Evolutionary conservation across 1,140 invertebrate genomes (phyloP).

Genomic region (Cotesia glomerata): DNA sequence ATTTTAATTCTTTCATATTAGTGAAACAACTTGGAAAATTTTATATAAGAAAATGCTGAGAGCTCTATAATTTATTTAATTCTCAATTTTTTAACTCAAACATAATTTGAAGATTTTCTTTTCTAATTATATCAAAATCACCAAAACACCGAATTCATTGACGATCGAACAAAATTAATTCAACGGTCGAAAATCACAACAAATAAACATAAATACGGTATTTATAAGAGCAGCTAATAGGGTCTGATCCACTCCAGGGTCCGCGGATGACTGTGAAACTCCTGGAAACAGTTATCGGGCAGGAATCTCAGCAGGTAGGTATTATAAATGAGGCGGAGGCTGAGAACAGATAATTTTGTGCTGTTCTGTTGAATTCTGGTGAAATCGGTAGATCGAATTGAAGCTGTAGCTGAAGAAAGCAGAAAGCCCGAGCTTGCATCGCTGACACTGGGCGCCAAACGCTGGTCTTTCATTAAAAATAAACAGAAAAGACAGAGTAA

Average conservation of each 20-base stretch:
- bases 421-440: neutral
- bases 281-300: constrained; percentile 18
- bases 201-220: too few species aligned
- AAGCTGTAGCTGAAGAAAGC: neutral
- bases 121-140: too few species aligned
- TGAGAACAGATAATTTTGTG: too few species aligned
- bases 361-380: constrained; percentile 10
- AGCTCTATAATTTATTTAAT: too few species aligned
- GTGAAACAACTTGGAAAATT: too few species aligned
- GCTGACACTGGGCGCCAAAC: neutral
- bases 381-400: constrained; percentile 16
- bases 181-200: too few species aligned
- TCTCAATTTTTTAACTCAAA: too few species aligned
- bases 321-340: neutral
- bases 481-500: neutral
- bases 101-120: too few species aligned
- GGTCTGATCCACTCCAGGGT: constrained; percentile 12
- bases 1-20: too few species aligned
- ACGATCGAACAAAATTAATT: too few species aligned
- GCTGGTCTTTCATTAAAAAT: neutral
- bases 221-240: constrained; percentile 20
- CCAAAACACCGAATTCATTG: too few species aligned
- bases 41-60: too few species aligned
- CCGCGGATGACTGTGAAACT: neutral
- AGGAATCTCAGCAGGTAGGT: constrained; percentile 12